Evolutionary conservation across 2,113 vertebrate genomes (phyloP).

Genomic region (Hymenochirus boettgeri): DNA sequence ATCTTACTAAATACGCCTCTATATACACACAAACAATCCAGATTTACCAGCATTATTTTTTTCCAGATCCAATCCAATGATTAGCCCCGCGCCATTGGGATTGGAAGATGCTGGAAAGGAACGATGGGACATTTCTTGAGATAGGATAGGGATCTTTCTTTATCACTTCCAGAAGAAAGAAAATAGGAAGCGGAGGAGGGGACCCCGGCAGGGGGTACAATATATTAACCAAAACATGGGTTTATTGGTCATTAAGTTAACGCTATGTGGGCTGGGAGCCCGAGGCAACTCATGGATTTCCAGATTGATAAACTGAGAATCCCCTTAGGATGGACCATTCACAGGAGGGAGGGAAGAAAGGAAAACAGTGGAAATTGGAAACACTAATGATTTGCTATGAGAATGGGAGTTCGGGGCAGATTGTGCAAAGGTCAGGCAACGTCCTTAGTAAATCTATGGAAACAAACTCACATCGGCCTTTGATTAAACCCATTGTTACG

Average conservation of each 20-base stretch:
- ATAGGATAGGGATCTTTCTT: conserved; percentile 15
- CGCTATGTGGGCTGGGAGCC: conserved; percentile 29
- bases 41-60: too few relatives aligned
- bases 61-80: too few relatives aligned
- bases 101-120: neutral
- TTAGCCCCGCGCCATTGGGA: too few relatives aligned
- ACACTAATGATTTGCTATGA: conserved; percentile 19
- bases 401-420: too few relatives aligned
- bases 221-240: conserved; percentile 38
- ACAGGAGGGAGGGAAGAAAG: neutral
- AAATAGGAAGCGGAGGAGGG: conserved; percentile 32
- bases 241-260: conserved; percentile 42
- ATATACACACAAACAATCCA: too few relatives aligned
- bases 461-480: too few relatives aligned
- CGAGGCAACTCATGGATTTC: conserved; percentile 5
- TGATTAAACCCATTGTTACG: too few relatives aligned
- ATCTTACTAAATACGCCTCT: too few relatives aligned
- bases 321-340: conserved; percentile 27
- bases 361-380: conserved; percentile 18
- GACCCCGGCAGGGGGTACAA: conserved; percentile 26
- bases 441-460: too few relatives aligned
- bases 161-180: conserved; percentile 29
- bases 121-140: conserved; percentile 21
- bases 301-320: conserved; percentile 16
- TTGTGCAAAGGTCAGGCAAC: too few relatives aligned